A percentile compares a stretch with the other conserved stretches of the same genome.
These are phyloP conservation scores for Eupeodes luniger DNA, from an alignment of 2,888 invertebrate genomes.

Conservation along the genomic window DNA sequence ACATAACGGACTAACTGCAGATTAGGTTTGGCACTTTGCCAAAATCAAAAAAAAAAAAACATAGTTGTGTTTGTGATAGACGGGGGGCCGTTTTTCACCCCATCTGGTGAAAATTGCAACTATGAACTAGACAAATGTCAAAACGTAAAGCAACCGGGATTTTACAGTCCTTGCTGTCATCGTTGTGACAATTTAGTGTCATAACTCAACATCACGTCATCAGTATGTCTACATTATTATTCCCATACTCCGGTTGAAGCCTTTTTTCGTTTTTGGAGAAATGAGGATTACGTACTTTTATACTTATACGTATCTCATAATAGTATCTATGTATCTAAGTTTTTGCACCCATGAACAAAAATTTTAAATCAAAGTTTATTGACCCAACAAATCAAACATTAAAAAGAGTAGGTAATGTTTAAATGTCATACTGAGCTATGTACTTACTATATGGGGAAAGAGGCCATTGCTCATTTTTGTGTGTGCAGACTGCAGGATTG, in stretches of 20 bases:
- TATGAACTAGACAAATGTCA: constrained; percentile 50
- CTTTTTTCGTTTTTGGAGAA: background rate
- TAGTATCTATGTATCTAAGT: background rate
- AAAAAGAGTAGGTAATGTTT: background rate
- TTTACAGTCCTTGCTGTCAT: constrained; percentile 16
- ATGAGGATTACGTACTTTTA: background rate
- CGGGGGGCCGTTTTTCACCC: constrained; percentile 5
- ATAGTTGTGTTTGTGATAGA: constrained; percentile 3
- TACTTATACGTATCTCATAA: background rate
- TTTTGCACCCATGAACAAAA: background rate
- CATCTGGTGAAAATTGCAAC: constrained; percentile 19
- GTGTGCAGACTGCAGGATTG: background rate
- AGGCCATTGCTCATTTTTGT: background rate
- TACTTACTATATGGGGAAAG: background rate
- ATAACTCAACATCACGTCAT: constrained; percentile 43
- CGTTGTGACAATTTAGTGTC: constrained; percentile 40
- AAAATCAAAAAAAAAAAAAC: constrained; percentile 4
- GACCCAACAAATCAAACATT: constrained; percentile 25
- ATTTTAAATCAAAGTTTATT: constrained; percentile 30
- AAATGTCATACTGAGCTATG: background rate
- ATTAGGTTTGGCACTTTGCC: constrained; percentile 58
- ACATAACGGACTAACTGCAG: constrained; percentile 36
- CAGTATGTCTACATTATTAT: background rate
- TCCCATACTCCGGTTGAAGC: background rate
- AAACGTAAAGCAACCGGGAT: constrained; percentile 39